A percentile compares a stretch with the other conserved stretches of the same genome.
These are phyloP conservation scores for Drosophila yooni DNA, from an alignment of 2,888 invertebrate genomes.

Conservation along the genomic window DNA sequence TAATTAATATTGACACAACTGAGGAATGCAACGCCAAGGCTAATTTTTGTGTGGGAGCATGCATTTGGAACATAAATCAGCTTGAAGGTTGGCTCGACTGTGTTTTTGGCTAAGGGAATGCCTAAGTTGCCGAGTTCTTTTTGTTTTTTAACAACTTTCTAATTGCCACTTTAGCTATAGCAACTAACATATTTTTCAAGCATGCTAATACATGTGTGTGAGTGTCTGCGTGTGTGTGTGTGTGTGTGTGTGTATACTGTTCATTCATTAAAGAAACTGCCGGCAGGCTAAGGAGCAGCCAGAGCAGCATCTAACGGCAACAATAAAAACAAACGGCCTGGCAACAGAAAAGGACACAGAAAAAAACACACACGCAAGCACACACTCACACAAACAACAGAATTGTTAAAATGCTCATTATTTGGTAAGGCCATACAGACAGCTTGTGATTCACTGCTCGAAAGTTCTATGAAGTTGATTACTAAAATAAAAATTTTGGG, in stretches of 20 bases:
- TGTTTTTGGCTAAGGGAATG: constrained; percentile 6
- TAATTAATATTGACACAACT: constrained; percentile 76
- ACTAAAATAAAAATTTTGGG: neutral
- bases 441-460: constrained; percentile 29
- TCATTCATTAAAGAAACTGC: constrained; percentile 77
- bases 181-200: constrained; percentile 29
- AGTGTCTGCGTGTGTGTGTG: neutral
- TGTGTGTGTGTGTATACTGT: constrained; percentile 43
- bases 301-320: constrained; percentile 55
- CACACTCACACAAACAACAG: constrained; percentile 26
- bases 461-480: neutral
- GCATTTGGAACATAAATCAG: constrained; percentile 73
- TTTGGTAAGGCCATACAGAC: constrained; percentile 21
- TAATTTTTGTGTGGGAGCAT: constrained; percentile 71
- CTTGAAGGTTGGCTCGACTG: constrained; percentile 45
- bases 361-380: constrained; percentile 4
- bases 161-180: constrained; percentile 70
- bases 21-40: constrained; percentile 72
- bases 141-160: constrained; percentile 70
- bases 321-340: constrained; percentile 69
- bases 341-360: constrained; percentile 40
- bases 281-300: constrained; percentile 62
- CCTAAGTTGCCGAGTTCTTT: constrained; percentile 52
- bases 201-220: neutral
- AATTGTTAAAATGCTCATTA: constrained; percentile 40